phyloP scores from a whole-genome alignment of 1,140 invertebrate genomes.

The Neelides sp. region DNA sequence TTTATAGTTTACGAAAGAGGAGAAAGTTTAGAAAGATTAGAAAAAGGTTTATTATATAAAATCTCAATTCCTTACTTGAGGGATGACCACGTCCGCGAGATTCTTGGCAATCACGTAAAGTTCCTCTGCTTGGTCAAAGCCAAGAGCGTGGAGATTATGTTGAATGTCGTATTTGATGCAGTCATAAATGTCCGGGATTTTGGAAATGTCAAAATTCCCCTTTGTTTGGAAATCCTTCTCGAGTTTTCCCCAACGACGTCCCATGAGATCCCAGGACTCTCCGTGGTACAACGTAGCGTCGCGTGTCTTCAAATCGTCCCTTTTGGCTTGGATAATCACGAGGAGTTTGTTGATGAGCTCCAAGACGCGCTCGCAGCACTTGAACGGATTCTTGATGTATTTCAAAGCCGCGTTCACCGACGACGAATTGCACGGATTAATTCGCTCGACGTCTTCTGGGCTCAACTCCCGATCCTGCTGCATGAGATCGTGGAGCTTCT shows the following conservation, averaged over 20 bases:
- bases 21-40: neutral
- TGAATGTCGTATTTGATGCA: slow-evolving; percentile 99
- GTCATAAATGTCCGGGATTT: slow-evolving; percentile 99
- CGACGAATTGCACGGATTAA: slow-evolving; percentile 79
- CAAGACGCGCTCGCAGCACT: slow-evolving; percentile 82
- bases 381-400: slow-evolving; percentile 91
- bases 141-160: slow-evolving; percentile 89
- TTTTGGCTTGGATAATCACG: slow-evolving; percentile 68
- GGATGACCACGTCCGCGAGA: slow-evolving; percentile 94
- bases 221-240: slow-evolving; percentile 96
- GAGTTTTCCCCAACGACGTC: slow-evolving; percentile 93
- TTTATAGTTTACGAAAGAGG: neutral
- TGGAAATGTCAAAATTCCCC: slow-evolving; percentile 90
- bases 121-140: slow-evolving; percentile 88
- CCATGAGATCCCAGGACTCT: slow-evolving; percentile 98
- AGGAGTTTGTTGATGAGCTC: slow-evolving; percentile 72
- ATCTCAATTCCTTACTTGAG: slow-evolving; percentile 54
- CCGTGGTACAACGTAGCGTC: slow-evolving; percentile 89
- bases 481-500: slow-evolving; percentile 80
- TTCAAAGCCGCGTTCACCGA: slow-evolving; percentile 79
- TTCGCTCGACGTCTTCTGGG: slow-evolving; percentile 63
- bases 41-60: neutral
- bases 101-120: slow-evolving; percentile 91
- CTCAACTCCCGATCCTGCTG: slow-evolving; percentile 82
- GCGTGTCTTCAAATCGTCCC: slow-evolving; percentile 75